Conservation (phyloP, 2,113 vertebrate species). For the Otolemur garnettii region DNA sequence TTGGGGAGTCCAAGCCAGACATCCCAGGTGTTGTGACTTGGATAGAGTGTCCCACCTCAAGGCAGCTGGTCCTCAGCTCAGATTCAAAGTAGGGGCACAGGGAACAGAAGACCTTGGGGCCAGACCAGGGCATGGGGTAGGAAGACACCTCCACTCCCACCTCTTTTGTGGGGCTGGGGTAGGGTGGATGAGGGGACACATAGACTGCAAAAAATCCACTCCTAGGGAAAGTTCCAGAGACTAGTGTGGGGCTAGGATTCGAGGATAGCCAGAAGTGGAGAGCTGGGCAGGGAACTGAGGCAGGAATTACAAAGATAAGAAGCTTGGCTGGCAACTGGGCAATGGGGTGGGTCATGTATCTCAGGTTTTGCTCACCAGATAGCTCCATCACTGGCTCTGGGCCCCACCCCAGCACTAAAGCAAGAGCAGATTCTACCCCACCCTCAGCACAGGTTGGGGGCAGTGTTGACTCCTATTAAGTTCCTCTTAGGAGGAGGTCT, state of each 20-base stretch:
- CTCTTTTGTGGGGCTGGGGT: not conserved
- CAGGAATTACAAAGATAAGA: not conserved
- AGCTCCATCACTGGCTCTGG: not conserved
- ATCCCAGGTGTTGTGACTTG: not conserved
- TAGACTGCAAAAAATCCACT: not conserved
- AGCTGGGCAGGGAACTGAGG: not conserved
- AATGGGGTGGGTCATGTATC: not conserved
- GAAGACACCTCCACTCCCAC: not conserved
- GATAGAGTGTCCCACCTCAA: not conserved
- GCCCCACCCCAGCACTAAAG: not conserved
- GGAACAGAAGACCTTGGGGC: not conserved
- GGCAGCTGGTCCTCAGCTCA: not conserved
- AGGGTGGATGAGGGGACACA: no score
- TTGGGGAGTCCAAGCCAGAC: not conserved
- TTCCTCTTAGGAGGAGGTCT: not conserved
- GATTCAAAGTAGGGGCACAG: not conserved
- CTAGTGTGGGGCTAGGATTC: not conserved
- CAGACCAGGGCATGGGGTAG: not conserved
- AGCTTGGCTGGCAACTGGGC: not conserved
- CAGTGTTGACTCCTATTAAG: not conserved
- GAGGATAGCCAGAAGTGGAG: not conserved
- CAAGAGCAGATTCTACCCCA: rapidly evolving
- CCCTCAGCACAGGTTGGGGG: not conserved
- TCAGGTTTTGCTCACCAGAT: not conserved
- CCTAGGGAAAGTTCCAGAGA: not conserved